A percentile compares a stretch with the other conserved stretches of the same genome.
Conservation (phyloP, 2,888 invertebrate species). For the Formica aserva region DNA sequence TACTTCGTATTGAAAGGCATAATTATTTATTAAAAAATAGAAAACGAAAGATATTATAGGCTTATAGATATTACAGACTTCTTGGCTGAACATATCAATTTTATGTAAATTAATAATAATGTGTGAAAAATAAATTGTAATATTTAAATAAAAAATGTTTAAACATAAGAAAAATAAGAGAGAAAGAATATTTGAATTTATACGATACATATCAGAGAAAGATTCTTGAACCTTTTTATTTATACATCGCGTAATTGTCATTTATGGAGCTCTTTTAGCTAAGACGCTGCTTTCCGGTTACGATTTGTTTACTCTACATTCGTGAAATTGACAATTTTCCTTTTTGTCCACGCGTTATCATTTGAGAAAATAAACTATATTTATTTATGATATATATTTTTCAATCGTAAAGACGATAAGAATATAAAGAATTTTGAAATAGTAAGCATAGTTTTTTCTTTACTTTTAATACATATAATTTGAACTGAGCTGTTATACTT, state of each 20-base stretch:
- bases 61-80: not conserved
- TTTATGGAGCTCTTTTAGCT: constrained; percentile 50
- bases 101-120: constrained; percentile 8
- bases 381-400: not conserved
- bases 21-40: not conserved
- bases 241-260: constrained; percentile 56
- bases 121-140: not conserved
- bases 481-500: not conserved
- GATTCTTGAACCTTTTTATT: constrained; percentile 58
- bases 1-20: not conserved
- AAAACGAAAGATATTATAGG: not conserved
- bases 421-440: constrained; percentile 6
- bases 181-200: not conserved
- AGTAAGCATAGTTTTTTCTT: not conserved
- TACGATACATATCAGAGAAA: not conserved
- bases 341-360: not conserved
- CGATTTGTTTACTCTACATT: constrained; percentile 53
- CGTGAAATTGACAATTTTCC: constrained; percentile 6
- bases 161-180: not conserved
- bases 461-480: not conserved
- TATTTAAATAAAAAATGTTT: not conserved
- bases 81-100: not conserved
- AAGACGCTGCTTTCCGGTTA: constrained; percentile 58
- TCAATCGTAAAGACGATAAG: not conserved
- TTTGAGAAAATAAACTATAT: not conserved